A percentile compares a stretch with the other conserved stretches of the same genome.
phyloP scores from a whole-genome alignment of 2,113 vertebrate species.

The Noturus placidus region DNA sequence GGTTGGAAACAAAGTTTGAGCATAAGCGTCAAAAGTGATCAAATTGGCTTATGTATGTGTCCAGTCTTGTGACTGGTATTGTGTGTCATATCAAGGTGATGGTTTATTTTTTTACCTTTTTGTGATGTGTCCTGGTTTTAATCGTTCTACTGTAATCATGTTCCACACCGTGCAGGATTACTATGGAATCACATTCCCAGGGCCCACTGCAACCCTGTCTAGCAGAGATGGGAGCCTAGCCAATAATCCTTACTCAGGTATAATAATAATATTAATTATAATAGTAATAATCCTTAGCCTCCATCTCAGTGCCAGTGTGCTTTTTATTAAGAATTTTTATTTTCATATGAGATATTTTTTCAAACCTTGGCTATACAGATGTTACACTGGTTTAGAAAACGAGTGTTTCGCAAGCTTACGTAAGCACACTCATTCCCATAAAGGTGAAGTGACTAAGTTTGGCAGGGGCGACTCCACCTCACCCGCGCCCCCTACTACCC shows the following conservation, averaged over 20 bases:
- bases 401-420: not conserved
- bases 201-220: constrained; percentile 85
- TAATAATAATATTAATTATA: too few species aligned
- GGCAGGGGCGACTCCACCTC: constrained; percentile 93
- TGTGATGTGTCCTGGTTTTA: not conserved
- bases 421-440: not conserved
- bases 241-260: constrained; percentile 95
- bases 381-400: not conserved
- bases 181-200: constrained; percentile 96
- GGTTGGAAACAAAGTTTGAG: not conserved
- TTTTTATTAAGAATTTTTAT: not conserved
- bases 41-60: not conserved
- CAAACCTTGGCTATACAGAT: not conserved
- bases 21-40: not conserved
- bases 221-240: constrained; percentile 89
- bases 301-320: not conserved
- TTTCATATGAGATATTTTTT: not conserved
- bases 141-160: not conserved
- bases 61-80: not conserved
- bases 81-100: not conserved
- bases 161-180: constrained; percentile 81
- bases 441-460: constrained; percentile 93
- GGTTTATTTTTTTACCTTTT: not conserved
- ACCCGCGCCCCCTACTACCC: constrained; percentile 87
- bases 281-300: not conserved